Base-by-base conservation (phyloP, 2,113 vertebrate species). In the Upupa epops region DNA sequence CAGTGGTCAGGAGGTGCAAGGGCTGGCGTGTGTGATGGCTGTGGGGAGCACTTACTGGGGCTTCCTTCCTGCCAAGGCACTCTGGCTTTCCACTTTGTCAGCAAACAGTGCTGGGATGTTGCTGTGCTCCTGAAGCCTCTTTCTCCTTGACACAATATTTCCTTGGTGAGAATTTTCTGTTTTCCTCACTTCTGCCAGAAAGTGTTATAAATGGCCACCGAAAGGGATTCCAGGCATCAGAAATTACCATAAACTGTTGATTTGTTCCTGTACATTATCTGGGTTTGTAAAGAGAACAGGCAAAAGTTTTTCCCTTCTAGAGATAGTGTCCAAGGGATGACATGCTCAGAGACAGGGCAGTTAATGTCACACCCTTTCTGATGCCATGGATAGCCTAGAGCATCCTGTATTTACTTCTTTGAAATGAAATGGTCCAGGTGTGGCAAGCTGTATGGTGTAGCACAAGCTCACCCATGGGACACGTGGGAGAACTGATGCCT, bases 401-500 rank as follows among this genome's bases (percentile, higher is more conserved):
- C 31, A 68, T 56, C 52, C 37, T 42, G 40, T 56, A 4, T 45
- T 70, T 74, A 25, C 40, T 86, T 20, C n/a, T 60, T 49, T 29
- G 46, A 79, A 80, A 69, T 32, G 5, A 56, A 72, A 31, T 18
- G 34, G 9, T 51, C 16, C 26, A 75, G n/a, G 8, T 58, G n/a
- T 61, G 56, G 8, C 6, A 48, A 69, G 26, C 16, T 17, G 26
- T 29, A 26, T 0, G 1, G 18, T 6, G 31, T 9, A 16, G 59
- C 5, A 2, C 40, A 52, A 29, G 34, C 29, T 32, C 22, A 55
- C 4, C 6, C 11, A 13, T 2, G 15, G 37, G 34, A 31, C 48
- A 40, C 8, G 13, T 11, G 42, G 0, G 5, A 69, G 40, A 19
- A 6, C 34, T 58, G 0, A 0, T 84, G 28, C 9, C 48, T 9